Percentiles rank a stretch among this genome's conserved stretches.
These are phyloP conservation scores for Myotis brandtii DNA, from an alignment of 2,113 vertebrate genomes.

Conservation along the genomic window DNA sequence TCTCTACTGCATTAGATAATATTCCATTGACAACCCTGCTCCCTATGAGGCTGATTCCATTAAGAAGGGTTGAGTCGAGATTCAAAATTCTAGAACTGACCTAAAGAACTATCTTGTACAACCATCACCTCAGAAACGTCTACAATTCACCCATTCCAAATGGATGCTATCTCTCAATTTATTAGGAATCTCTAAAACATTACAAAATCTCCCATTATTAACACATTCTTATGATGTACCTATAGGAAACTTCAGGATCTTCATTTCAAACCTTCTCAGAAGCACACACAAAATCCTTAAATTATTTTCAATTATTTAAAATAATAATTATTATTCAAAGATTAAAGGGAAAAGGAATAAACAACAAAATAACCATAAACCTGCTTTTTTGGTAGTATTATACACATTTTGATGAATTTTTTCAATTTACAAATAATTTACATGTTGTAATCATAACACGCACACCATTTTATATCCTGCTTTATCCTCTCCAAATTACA, in stretches of 20 bases:
- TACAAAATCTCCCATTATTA: background rate
- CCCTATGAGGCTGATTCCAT: background rate
- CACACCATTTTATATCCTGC: background rate
- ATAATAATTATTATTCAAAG: background rate
- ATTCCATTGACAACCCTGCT: background rate
- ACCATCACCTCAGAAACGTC: background rate
- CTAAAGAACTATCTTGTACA: background rate
- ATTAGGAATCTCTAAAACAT: background rate
- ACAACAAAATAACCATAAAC: background rate
- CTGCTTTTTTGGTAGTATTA: background rate
- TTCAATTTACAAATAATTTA: background rate
- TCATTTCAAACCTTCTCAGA: conserved; percentile 37
- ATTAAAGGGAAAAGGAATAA: background rate
- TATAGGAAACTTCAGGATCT: background rate
- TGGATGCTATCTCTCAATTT: background rate
- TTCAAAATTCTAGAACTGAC: background rate
- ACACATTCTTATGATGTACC: background rate
- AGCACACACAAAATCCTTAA: conserved; percentile 16
- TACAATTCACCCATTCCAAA: conserved; percentile 1
- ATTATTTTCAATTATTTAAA: background rate
- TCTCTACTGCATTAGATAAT: background rate
- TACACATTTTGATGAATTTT: background rate
- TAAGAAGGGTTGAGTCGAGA: background rate
- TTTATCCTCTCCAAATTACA: background rate
- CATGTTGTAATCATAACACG: background rate